These are phyloP conservation scores for Pterocles burchelli DNA, from an alignment of 2,113 vertebrate species.

Conservation along the genomic window DNA sequence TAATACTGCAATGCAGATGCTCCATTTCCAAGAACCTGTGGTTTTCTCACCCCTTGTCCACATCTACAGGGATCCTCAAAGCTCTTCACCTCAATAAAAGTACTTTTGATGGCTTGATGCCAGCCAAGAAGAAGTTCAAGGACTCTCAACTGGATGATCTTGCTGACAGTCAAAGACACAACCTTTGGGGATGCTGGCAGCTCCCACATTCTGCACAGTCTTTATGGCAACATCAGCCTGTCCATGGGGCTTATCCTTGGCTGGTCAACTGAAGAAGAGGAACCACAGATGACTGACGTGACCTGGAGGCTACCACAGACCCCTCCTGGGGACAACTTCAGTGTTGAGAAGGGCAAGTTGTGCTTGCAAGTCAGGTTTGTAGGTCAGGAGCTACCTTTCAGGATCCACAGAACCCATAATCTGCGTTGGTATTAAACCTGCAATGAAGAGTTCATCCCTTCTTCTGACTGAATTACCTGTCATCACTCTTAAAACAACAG, in stretches of 20 bases:
- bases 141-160: not conserved
- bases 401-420: too few species aligned
- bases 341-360: not conserved
- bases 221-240: not conserved
- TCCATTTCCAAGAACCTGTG: not conserved
- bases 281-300: not conserved
- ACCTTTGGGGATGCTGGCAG: not conserved
- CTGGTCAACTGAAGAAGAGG: not conserved
- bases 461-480: not conserved
- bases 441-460: not conserved
- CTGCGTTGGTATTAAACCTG: not conserved
- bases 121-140: not conserved
- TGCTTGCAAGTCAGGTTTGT: not conserved
- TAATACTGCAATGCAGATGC: not conserved
- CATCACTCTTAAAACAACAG: not conserved
- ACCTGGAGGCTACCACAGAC: not conserved
- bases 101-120: not conserved
- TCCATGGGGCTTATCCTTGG: not conserved
- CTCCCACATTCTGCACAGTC: not conserved
- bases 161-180: not conserved
- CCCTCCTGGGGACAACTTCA: not conserved
- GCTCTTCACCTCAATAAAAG: not conserved
- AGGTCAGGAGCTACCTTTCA: not conserved
- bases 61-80: not conserved
- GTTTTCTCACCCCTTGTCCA: fast-evolving